Base-by-base conservation (phyloP, 2,113 vertebrate species). In the Amphiprion percula region DNA sequence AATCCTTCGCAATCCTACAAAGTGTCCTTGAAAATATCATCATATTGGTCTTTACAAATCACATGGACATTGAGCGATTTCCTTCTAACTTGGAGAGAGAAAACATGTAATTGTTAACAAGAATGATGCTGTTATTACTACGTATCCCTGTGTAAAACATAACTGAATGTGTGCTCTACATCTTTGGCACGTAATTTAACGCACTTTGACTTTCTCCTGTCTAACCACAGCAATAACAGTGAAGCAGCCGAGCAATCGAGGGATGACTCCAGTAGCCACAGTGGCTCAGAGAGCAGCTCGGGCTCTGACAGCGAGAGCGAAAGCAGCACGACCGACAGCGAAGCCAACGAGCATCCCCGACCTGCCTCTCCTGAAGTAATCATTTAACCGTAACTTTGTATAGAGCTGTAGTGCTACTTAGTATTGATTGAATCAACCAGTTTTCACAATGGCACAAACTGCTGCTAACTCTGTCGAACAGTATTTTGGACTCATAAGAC, bases 241-340 rank as follows among this genome's bases (percentile, higher is more conserved):
- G 97, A 99, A 94, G 96, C 93, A 83, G 95, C 96, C 52, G 97
- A 97, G 28, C 97, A 97, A 28, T 97, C 96, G 2, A 94, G 97
- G 85, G 98, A 98, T 64, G 98, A 99, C 92, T 97, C 97, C 5
- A 99, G 98, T 93, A 99, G 97, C 93, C 97, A 97, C 82, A 99
- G 97, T 15, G 97, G 98, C 39, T 99, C 98, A 0, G 98, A 99
- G 85, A 99, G 97, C 95, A 99, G 98, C 89, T 99, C 98, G 0
- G 98, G 97, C 33, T 99, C 98, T 0, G 98, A 99, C 91, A 99
- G 97, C 0, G 98, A 99, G 92, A 99, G 97, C 2, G 98, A 99
- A 89, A 99, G 97, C 93, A 99, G 98, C 89, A 97, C 98, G 58
- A 98, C 97, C 4, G 98, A 99, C 90, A 99, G 98, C 16, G 98